Evolutionary conservation across 1,140 invertebrate species (phyloP).

Genomic region (Leptopilina clavipes): DNA sequence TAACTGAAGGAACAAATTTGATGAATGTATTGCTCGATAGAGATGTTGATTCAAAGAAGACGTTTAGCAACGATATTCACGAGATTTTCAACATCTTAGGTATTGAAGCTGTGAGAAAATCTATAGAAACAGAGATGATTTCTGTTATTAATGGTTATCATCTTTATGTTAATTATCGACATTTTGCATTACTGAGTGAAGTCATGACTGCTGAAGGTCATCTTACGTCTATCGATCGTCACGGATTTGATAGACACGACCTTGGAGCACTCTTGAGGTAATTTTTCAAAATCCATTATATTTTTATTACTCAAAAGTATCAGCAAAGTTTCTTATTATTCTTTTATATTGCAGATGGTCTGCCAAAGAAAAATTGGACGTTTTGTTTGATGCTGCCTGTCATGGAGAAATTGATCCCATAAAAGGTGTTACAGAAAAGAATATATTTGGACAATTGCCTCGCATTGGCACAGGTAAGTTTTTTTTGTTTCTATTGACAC

Average conservation of each 20-base stretch:
- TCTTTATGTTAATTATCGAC: conserved; percentile 99
- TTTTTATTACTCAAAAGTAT: no score
- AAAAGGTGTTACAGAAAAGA: conserved; percentile 99
- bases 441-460: conserved; percentile 98
- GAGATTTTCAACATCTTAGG: conserved; percentile 99
- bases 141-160: conserved; percentile 97
- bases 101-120: conserved; percentile 99
- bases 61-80: conserved; percentile 99
- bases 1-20: conserved; percentile 99
- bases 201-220: conserved; percentile 99
- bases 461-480: conserved; percentile 93
- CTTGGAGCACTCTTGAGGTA: conserved; percentile 98
- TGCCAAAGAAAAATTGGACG: conserved; percentile 97
- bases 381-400: conserved; percentile 97
- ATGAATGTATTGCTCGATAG: conserved; percentile 98
- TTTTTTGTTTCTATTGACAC: conserved; percentile 32
- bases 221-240: conserved; percentile 99
- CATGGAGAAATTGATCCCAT: conserved; percentile 99
- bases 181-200: conserved; percentile 98
- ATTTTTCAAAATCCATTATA: no score
- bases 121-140: conserved; percentile 99
- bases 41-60: conserved; percentile 97
- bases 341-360: conserved; percentile 81
- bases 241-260: conserved; percentile 99
- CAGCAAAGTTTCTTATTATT: not conserved